Base-by-base conservation (phyloP, 2,888 invertebrate species). In the Tridacna gigas region DNA sequence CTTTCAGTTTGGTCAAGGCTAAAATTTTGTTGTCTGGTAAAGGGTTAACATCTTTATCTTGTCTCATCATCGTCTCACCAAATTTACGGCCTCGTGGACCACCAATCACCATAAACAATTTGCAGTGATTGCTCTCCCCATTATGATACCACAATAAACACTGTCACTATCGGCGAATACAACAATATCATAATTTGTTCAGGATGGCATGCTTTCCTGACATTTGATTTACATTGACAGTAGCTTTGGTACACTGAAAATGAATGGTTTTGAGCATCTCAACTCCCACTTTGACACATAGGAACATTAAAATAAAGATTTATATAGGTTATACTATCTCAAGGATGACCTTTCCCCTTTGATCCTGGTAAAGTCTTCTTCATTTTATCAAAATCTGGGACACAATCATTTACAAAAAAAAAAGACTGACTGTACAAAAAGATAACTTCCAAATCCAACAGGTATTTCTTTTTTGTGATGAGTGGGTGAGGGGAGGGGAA, bases 51-150 rank as follows among this genome's bases (percentile, higher is more conserved):
- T 18, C 71, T 71, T n/a, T 71, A 71, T 71, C 71, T 71, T 22
- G 71, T 71, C 51, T 26, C 25, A 11, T 47, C 51, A 71, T 71
- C 67, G 26, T 26, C 26, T 69, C 47, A 45, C 69, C 22, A 26
- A 47, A 66, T 28, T 66, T 11, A 66, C 18, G 26, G 28, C 26
- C 37, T 5, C 71, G 25, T 51, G 71, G 74, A 74, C 65, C 47
- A 47, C 9, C 63, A 75, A 75, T 75, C 22, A 75, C 63, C 75
- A 75, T 75, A 75, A 75, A 75, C 75, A 63, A 75, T 75, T 75
- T 71, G 47, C 28, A 71, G 51, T 71, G 63, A 63, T 63, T 63
- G 63, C n/a, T 63, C 5, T 56, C 56, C 56, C 56, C 9, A 56
- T 56, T 20, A 56, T 56, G 56, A 56, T 20, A 56, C 18, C 56